A percentile compares a stretch with the other conserved stretches of the same genome.
Evolutionary conservation across 2,113 vertebrate genomes (phyloP).

Genomic region (Maccullochella peelii): DNA sequence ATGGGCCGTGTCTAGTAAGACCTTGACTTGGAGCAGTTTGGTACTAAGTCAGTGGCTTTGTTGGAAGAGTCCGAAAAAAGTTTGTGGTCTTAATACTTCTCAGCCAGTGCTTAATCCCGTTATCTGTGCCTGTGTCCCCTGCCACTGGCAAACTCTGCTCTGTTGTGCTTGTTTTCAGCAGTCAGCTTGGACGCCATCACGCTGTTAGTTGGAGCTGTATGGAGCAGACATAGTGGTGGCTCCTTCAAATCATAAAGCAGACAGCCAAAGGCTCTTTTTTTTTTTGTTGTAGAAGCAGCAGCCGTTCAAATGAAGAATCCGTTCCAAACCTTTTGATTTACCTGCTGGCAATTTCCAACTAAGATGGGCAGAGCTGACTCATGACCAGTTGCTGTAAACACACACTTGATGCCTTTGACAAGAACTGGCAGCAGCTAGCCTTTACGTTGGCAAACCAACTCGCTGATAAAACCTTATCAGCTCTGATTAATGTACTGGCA

Average conservation of each 20-base stretch:
- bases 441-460: conserved; percentile 26
- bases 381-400: conserved; percentile 25
- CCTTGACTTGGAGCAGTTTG: conserved; percentile 40
- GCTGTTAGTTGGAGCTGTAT: conserved; percentile 22
- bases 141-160: conserved; percentile 55
- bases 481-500: conserved; percentile 16
- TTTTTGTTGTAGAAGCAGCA: conserved; percentile 13
- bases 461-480: conserved; percentile 20
- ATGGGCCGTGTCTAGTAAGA: neutral
- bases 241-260: conserved; percentile 43
- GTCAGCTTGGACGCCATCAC: conserved; percentile 33
- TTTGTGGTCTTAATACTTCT: conserved; percentile 51
- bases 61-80: conserved; percentile 23
- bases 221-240: conserved; percentile 34
- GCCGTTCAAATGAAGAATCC: conserved; percentile 12
- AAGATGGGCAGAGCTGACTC: conserved; percentile 10
- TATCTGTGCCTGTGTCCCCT: conserved; percentile 65
- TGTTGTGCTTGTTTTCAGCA: conserved; percentile 46
- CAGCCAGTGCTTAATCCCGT: conserved; percentile 60
- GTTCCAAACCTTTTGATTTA: conserved; percentile 26
- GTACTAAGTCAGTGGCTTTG: conserved; percentile 40
- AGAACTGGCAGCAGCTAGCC: conserved; percentile 11
- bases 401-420: neutral
- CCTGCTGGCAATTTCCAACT: neutral
- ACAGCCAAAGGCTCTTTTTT: conserved; percentile 19